Percentiles rank a stretch among this genome's conserved stretches.
Conservation (phyloP, 2,888 invertebrate genomes). For the Sisyra nigra region DNA sequence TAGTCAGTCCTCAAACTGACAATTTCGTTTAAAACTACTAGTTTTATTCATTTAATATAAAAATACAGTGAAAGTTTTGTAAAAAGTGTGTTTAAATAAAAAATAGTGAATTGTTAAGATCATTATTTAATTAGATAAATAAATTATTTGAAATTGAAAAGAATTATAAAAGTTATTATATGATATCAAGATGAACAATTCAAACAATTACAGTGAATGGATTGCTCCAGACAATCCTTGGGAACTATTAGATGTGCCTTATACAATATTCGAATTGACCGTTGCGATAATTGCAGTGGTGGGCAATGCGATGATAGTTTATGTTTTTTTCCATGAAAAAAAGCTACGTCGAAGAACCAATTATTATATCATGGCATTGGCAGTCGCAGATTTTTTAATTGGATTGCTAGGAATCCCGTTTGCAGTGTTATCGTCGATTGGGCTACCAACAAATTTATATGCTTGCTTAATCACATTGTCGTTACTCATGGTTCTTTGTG, state of each 20-base stretch:
- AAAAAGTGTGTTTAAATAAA: no score
- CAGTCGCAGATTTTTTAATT: neutral
- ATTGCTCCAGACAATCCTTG: no score
- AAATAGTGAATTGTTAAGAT: no score
- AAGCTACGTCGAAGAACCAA: neutral
- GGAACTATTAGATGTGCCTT: neutral
- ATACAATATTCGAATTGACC: neutral
- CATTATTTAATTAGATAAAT: no score
- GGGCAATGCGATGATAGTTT: neutral
- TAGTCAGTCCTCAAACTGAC: no score
- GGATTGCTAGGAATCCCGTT: neutral
- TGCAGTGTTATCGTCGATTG: neutral
- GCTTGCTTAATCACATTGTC: neutral
- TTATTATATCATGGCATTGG: neutral
- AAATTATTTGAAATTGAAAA: no score
- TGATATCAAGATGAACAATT: no score
- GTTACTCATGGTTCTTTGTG: neutral
- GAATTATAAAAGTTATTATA: no score
- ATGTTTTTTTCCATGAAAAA: constrained; percentile 1
- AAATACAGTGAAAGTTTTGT: no score
- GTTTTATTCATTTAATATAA: no score
- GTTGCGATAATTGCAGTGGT: neutral
- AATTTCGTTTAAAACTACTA: no score
- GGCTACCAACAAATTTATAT: neutral
- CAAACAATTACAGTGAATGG: no score